Evolutionary conservation across 2,113 vertebrate genomes (phyloP).

Genomic region (Micronisus gabar): DNA sequence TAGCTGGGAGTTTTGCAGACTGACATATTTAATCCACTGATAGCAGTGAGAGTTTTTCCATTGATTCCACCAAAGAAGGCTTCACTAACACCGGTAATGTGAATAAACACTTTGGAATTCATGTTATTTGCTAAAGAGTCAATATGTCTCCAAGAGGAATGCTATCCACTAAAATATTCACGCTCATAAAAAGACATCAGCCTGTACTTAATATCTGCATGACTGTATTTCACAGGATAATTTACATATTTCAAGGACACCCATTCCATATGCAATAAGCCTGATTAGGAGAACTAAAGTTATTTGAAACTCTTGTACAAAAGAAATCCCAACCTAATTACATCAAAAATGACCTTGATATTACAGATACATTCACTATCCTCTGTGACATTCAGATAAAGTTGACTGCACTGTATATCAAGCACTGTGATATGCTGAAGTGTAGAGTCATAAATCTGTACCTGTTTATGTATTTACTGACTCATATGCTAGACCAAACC

Average conservation of each 20-base stretch:
- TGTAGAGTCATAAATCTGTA: neutral
- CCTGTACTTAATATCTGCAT: neutral
- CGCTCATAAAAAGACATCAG: neutral
- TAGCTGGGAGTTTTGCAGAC: neutral
- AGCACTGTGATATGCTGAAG: neutral
- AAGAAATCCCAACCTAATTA: constrained; percentile 2
- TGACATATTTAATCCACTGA: neutral
- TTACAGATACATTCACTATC: neutral
- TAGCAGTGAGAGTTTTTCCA: neutral
- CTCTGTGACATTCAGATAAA: constrained; percentile 9
- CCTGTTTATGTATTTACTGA: neutral
- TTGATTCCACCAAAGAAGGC: neutral
- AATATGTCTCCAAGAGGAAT: neutral
- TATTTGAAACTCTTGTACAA: neutral
- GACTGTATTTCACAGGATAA: neutral
- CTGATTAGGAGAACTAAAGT: neutral
- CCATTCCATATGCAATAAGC: neutral
- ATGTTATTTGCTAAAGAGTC: neutral
- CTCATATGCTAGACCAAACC: neutral
- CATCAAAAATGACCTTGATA: neutral
- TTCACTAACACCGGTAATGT: rapidly evolving
- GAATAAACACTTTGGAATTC: neutral
- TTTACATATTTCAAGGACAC: constrained; percentile 11
- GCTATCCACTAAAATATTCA: neutral
- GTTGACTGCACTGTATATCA: neutral